phyloP scores from a whole-genome alignment of 2,797 vertebrate species.

The Schizopygopsis pylzovi region DNA sequence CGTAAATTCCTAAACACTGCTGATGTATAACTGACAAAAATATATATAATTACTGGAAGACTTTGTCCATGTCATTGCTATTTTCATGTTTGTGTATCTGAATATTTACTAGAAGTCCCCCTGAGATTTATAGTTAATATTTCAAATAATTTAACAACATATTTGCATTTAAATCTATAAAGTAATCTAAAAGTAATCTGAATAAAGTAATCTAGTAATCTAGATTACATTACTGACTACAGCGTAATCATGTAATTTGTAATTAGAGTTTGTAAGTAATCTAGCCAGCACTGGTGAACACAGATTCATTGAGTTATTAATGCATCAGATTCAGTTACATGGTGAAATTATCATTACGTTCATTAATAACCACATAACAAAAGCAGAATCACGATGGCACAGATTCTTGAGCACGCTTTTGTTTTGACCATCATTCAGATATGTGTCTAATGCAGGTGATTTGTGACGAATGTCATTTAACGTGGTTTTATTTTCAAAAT shows the following conservation, averaged over 20 bases:
- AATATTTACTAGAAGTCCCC: no score
- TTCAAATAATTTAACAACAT: no score
- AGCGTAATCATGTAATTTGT: background rate
- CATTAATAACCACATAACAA: background rate
- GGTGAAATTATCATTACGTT: background rate
- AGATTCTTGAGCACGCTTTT: background rate
- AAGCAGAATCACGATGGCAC: no score
- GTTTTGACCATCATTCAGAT: background rate
- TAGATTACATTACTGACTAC: background rate
- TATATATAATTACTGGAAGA: no score
- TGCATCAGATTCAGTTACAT: background rate
- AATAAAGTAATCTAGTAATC: background rate
- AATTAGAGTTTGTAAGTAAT: background rate
- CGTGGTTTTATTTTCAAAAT: background rate
- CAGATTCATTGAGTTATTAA: background rate
- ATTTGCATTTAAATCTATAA: no score
- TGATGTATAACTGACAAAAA: no score
- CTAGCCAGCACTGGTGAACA: background rate
- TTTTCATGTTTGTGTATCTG: no score
- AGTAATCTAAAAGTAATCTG: background rate
- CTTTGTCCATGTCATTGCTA: no score
- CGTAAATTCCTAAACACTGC: no score
- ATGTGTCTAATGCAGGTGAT: background rate
- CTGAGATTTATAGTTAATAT: no score
- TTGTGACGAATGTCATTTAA: constrained; percentile 32